These are phyloP conservation scores for Xyrichtys novacula DNA, from an alignment of 2,797 vertebrate species.

Conservation along the genomic window DNA sequence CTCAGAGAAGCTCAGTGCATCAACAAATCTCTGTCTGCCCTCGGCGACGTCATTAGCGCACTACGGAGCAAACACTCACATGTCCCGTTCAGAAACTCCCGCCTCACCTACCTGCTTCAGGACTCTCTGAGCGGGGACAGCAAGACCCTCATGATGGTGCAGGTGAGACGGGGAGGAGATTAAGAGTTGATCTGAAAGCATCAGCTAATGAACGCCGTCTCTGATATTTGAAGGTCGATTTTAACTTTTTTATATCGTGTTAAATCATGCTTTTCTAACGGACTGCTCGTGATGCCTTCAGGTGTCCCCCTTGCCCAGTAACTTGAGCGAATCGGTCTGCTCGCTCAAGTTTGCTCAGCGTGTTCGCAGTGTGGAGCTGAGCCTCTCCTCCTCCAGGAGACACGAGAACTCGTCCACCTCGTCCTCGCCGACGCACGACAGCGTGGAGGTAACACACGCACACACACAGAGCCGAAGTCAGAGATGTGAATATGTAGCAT, in stretches of 20 bases:
- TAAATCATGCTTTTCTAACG: neutral
- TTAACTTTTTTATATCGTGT: too few species aligned
- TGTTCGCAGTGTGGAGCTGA: slow-evolving; percentile 93
- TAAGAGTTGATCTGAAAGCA: neutral
- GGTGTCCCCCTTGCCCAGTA: slow-evolving; percentile 92
- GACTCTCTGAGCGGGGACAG: slow-evolving; percentile 96
- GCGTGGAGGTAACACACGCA: slow-evolving; percentile 87
- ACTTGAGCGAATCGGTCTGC: slow-evolving; percentile 94
- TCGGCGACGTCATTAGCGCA: slow-evolving; percentile 95
- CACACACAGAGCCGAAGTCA: neutral
- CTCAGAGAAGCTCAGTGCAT: slow-evolving; percentile 96
- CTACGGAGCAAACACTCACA: slow-evolving; percentile 92
- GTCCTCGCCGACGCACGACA: slow-evolving; percentile 89
- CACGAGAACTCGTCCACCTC: slow-evolving; percentile 91
- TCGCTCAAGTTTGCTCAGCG: slow-evolving; percentile 98
- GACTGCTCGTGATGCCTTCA: slow-evolving; percentile 54
- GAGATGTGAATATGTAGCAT: too few species aligned
- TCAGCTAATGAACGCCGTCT: too few species aligned
- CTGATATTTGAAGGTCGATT: too few species aligned
- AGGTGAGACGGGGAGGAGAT: slow-evolving; percentile 82
- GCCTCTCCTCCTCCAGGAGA: slow-evolving; percentile 79
- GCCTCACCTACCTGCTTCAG: slow-evolving; percentile 97
- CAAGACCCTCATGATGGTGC: slow-evolving; percentile 98
- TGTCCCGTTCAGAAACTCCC: slow-evolving; percentile 97
- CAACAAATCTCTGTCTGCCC: slow-evolving; percentile 94